Percentiles rank a stretch among this genome's conserved stretches.
These are phyloP conservation scores for silkworm (Bombyx mori) DNA, from an alignment of 1,140 invertebrate genomes.

Conservation along the genomic window DNA sequence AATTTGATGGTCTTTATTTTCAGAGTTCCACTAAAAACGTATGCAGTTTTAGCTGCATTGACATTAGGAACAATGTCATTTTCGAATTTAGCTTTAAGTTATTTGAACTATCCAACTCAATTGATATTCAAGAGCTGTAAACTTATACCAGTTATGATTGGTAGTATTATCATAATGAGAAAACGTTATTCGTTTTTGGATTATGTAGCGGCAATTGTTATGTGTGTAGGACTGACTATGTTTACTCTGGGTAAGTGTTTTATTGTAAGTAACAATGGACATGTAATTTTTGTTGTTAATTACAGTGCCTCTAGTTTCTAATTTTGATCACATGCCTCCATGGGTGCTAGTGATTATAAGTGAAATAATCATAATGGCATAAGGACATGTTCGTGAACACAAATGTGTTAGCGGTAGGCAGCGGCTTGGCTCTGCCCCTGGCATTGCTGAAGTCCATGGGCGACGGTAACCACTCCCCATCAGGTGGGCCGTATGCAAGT, in stretches of 20 bases:
- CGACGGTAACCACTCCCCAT: too few species aligned
- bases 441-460: too few species aligned
- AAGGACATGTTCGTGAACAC: too few species aligned
- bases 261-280: background rate
- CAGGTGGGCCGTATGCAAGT: too few species aligned
- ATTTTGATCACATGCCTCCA: too few species aligned
- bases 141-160: constrained; percentile 93
- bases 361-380: too few species aligned
- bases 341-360: too few species aligned
- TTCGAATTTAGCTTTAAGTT: constrained; percentile 95
- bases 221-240: constrained; percentile 93
- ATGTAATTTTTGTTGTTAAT: background rate
- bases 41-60: constrained; percentile 85
- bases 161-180: constrained; percentile 92
- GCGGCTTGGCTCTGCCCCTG: too few species aligned
- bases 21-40: constrained; percentile 88
- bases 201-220: constrained; percentile 85
- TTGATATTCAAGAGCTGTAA: constrained; percentile 98
- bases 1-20: constrained; percentile 35
- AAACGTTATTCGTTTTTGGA: constrained; percentile 90
- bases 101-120: constrained; percentile 95
- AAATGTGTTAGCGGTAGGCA: too few species aligned
- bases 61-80: constrained; percentile 96
- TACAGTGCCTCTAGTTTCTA: too few species aligned
- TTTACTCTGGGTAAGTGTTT: constrained; percentile 80